phyloP scores from a whole-genome alignment of 1,140 invertebrate genomes.

The Hyles vespertilio region DNA sequence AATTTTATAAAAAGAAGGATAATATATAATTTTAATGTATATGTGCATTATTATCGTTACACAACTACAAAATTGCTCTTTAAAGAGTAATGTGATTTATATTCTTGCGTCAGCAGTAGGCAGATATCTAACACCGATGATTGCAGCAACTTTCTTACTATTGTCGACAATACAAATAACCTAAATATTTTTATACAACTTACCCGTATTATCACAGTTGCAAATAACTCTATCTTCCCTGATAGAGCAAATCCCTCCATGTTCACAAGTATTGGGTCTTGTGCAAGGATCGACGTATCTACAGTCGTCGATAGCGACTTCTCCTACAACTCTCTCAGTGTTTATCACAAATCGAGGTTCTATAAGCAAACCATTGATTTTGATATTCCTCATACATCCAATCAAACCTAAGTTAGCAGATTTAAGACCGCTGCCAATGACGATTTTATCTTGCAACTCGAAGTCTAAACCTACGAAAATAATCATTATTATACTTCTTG shows the following conservation, averaged over 20 bases:
- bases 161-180: background rate
- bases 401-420: constrained; percentile 84
- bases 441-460: constrained; percentile 78
- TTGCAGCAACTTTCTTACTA: background rate
- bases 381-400: constrained; percentile 92
- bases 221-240: constrained; percentile 91
- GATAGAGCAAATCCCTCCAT: constrained; percentile 92
- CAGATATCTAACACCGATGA: too few species aligned
- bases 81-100: too few species aligned
- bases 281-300: constrained; percentile 93
- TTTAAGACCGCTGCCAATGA: constrained; percentile 85
- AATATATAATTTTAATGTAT: too few species aligned
- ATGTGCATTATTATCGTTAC: too few species aligned
- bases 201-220: constrained; percentile 89
- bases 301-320: constrained; percentile 94
- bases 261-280: constrained; percentile 92
- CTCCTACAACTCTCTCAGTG: constrained; percentile 87
- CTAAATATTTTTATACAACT: constrained; percentile 8
- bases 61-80: too few species aligned
- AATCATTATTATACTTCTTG: too few species aligned
- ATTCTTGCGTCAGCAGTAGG: too few species aligned
- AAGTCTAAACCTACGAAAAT: constrained; percentile 71
- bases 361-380: constrained; percentile 84
- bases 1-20: too few species aligned
- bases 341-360: constrained; percentile 88